Evolutionary conservation across 2,113 vertebrate genomes (phyloP).

Genomic region (Ciconia boyciana): DNA sequence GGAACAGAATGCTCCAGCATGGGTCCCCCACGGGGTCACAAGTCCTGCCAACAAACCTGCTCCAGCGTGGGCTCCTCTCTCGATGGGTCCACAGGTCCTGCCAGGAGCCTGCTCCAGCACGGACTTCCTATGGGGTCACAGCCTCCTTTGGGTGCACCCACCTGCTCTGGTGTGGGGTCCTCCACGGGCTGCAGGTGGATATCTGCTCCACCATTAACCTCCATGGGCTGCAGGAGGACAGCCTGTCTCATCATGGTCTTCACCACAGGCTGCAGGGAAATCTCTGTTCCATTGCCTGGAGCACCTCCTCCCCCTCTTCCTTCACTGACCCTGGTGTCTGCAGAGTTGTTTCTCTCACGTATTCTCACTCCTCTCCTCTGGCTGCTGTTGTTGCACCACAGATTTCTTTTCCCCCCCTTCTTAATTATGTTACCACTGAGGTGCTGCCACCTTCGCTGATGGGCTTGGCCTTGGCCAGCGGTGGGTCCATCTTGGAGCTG

Average conservation of each 20-base stretch:
- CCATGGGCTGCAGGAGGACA: neutral
- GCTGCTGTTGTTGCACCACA: neutral
- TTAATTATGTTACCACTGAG: neutral
- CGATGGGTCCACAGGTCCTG: neutral
- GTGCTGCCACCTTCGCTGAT: fast-evolving
- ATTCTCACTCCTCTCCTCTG: neutral
- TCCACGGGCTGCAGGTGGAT: neutral
- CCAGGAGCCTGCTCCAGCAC: neutral
- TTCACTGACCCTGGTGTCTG: neutral
- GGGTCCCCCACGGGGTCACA: neutral
- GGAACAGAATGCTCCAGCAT: neutral
- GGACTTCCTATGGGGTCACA: fast-evolving
- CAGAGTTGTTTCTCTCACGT: neutral
- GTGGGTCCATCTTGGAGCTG: fast-evolving
- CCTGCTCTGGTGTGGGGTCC: fast-evolving
- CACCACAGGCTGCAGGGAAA: neutral
- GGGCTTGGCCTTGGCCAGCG: neutral
- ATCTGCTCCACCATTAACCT: neutral
- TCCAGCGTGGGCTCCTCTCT: neutral
- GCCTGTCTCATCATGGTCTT: neutral
- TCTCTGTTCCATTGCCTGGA: neutral
- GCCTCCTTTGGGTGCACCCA: neutral
- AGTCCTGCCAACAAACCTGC: neutral
- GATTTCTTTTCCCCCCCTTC: neutral
- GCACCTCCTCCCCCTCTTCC: neutral